These are phyloP conservation scores for Chrysotoxum bicinctum DNA, from an alignment of 2,888 invertebrate genomes.

Conservation along the genomic window DNA sequence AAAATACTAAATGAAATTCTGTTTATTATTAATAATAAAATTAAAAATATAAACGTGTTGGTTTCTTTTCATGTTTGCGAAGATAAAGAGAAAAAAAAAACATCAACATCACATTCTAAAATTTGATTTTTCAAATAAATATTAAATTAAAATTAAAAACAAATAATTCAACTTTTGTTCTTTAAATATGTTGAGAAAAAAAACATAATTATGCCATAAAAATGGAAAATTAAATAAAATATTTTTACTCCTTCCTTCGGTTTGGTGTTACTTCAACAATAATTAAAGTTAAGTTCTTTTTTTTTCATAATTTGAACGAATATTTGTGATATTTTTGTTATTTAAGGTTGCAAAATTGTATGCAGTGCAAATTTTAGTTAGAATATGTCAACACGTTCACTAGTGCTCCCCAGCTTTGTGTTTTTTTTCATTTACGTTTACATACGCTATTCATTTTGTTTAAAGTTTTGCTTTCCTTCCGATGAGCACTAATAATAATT, in stretches of 20 bases:
- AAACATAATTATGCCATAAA: slow-evolving; percentile 55
- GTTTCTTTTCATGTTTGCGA: slow-evolving; percentile 57
- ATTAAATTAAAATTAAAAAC: slow-evolving; percentile 46
- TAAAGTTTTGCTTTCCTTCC: slow-evolving; percentile 56
- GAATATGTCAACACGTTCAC: slow-evolving; percentile 64
- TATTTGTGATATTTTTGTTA: slow-evolving; percentile 49
- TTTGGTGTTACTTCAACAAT: slow-evolving; percentile 65
- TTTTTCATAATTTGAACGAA: slow-evolving; percentile 43
- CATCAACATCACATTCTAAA: slow-evolving; percentile 73
- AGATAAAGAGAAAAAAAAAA: slow-evolving; percentile 68
- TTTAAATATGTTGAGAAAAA: slow-evolving; percentile 33
- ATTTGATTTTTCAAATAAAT: slow-evolving; percentile 56
- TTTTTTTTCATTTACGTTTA: neutral
- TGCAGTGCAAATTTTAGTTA: slow-evolving; percentile 59
- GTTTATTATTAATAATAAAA: slow-evolving; percentile 51
- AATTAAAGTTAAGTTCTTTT: slow-evolving; percentile 37
- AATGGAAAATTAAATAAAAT: slow-evolving; percentile 72
- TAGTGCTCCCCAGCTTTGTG: neutral
- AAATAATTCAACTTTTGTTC: slow-evolving; percentile 57
- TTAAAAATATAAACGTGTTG: slow-evolving; percentile 55
- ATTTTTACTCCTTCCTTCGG: slow-evolving; percentile 71
- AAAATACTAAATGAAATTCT: slow-evolving; percentile 73
- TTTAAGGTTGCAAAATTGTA: slow-evolving; percentile 17
- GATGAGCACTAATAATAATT: slow-evolving; percentile 19
- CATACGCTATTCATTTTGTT: neutral